Percentiles rank a stretch among this genome's conserved stretches.
phyloP scores from a whole-genome alignment of 2,888 invertebrate genomes.

The Hydriomena furcata region DNA sequence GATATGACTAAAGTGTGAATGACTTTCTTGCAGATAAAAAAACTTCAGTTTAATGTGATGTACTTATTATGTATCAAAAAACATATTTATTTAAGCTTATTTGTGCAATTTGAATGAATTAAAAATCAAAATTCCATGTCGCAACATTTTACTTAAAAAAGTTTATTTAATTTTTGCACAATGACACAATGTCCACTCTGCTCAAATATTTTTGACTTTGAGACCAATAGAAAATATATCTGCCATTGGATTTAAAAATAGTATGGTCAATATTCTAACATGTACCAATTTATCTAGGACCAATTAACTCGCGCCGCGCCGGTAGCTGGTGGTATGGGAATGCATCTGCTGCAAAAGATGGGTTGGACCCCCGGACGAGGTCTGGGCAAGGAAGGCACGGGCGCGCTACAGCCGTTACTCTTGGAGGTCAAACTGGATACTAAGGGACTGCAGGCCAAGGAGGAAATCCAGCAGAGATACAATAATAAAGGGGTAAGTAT shows the following conservation, averaged over 20 bases:
- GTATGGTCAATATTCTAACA: conserved; percentile 7
- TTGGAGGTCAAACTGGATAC: conserved; percentile 98
- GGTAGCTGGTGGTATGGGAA: conserved; percentile 97
- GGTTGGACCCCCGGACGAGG: conserved; percentile 99
- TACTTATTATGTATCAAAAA: background rate
- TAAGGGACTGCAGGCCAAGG: conserved; percentile 91
- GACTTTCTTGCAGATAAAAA: conserved; percentile 14
- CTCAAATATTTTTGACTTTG: too few species aligned
- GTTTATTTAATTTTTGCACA: too few species aligned
- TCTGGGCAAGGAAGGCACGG: conserved; percentile 97
- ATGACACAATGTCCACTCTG: too few species aligned
- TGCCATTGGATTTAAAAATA: background rate
- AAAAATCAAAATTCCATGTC: too few species aligned
- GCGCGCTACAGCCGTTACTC: conserved; percentile 93
- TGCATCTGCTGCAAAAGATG: conserved; percentile 98
- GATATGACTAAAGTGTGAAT: conserved; percentile 4
- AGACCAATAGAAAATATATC: too few species aligned
- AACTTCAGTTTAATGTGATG: conserved; percentile 7
- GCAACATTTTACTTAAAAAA: too few species aligned
- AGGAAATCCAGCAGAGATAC: conserved; percentile 82
- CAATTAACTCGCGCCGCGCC: conserved; percentile 95
- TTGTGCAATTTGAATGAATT: too few species aligned
- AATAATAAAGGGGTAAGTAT: conserved; percentile 60
- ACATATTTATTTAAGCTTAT: background rate
- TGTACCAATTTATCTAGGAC: conserved; percentile 85